Percentiles rank a stretch among this genome's conserved stretches.
phyloP scores from a whole-genome alignment of 2,888 invertebrate species.

The Pegoplata infirma region DNA sequence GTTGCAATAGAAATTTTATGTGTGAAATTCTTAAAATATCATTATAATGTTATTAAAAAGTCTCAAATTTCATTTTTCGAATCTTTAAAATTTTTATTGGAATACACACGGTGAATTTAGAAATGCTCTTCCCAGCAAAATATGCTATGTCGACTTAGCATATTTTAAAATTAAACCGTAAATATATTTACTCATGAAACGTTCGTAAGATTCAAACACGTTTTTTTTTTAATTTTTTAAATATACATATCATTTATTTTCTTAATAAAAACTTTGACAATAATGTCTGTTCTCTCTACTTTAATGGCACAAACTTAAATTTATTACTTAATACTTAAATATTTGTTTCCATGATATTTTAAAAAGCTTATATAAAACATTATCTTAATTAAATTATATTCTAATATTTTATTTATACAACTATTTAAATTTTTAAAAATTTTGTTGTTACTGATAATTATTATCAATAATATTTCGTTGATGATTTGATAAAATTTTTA shows the following conservation, averaged over 20 bases:
- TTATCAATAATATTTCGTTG: not conserved
- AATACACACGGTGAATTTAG: no score
- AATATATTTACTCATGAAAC: no score
- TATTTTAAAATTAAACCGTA: no score
- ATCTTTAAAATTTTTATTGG: no score
- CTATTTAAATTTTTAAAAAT: not conserved
- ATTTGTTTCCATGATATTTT: not conserved
- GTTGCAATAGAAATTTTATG: no score
- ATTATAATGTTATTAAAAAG: no score
- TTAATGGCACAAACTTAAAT: conserved; percentile 61
- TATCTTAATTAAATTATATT: not conserved
- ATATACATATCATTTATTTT: not conserved
- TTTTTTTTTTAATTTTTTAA: not conserved
- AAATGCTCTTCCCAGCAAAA: no score
- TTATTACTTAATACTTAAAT: conserved; percentile 6
- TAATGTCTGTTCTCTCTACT: conserved; percentile 29
- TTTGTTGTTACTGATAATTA: not conserved
- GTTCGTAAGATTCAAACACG: no score
- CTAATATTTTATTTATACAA: no score
- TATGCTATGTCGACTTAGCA: no score
- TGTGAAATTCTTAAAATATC: no score
- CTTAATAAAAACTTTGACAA: not conserved
- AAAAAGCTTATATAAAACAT: not conserved
- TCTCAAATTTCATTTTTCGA: no score
- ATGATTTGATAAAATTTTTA: conserved; percentile 59